Evolutionary conservation across 2,797 vertebrate species (phyloP), one percentile per base, ranked within the genome.

Genomic region (Premnoplex brunnescens): DNA sequence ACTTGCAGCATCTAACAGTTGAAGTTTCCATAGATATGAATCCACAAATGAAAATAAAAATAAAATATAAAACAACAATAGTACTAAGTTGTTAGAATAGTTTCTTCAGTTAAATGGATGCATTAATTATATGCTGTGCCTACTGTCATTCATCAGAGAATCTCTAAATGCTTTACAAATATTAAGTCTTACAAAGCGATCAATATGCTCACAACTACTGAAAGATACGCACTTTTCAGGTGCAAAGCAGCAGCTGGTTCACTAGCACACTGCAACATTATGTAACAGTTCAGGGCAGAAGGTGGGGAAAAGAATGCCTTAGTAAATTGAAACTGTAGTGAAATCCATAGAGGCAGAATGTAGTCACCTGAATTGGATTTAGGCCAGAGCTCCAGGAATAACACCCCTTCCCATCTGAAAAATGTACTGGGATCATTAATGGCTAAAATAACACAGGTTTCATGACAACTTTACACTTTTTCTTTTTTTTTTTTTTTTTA

Each of bases 171-270:
- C 34, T 93, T 84, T 60, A 82, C 80, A 91, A 71, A 73, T 69
- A 94, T 69, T 71, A 88, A 85, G 49, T 51, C 75, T 88, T 90
- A 89, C 26, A 62, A 67, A 91, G 54, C 73, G 71, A 91, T 81
- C 49, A n/a, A 37, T 94, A 91, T 78, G 37, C 44, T 69, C 83
- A 44, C 48, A 51, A 5, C 39, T 62, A 9, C 51, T 73, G 58
- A 68, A 91, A 93, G 85, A 83, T 16, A 86, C 24, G 62, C 74
- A 91, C 36, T 72, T 91, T 88, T 81, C 78, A 89, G 81, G 78
- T 92, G 66, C 72, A 88, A 91, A 92, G 63, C 6, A 96, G 88
- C 87, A 96, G 89, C 83, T 94, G 93, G 74, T 86, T 97, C 96
- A 95, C 60, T 93, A 90, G 67, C 91, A 88, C 72, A 67, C 41